Base-by-base conservation (phyloP, 2,797 vertebrate genomes). In the Sebastes itinus region DNA sequence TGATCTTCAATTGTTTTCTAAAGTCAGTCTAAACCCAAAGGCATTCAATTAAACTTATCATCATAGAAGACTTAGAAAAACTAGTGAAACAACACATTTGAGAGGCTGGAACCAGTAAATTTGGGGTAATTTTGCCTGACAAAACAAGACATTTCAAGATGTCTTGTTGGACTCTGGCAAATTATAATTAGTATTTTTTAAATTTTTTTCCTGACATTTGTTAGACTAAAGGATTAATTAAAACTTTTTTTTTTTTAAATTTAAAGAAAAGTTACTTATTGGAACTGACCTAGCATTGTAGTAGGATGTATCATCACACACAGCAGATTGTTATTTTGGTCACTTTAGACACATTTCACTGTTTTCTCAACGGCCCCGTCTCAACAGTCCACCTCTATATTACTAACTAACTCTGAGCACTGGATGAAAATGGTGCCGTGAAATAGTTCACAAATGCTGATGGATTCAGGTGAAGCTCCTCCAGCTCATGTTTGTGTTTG, bases 401-500 rank as follows among this genome's bases (percentile, higher is more conserved):
- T 42, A 14, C 11, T 56, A n/a, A 72, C 22, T 7, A 5, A 22
- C 54, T 77, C 11, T 42, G 16, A 73, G 64, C 42, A 33, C n/a
- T n/a, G 22, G 10, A 64, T 72, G 55, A 81, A 60, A 64, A 18
- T 62, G n/a, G 18, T 2, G 25, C 71, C 76, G 5, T 56, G 52
- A 81, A 77, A 81, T 22, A 56, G 42, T 52, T 70, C 28, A 11
- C 27, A 73, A n/a, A 75, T 30, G 4, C 65, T 79, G 75, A 80
- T 74, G 64, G 73, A 85, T 70, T 71, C 62, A 62, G 66, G 68
- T 60, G 22, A 22, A 42, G 22, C 74, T 83, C 69, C 7, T 81
- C 72, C 42, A 77, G 32, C 73, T 80, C 38, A 25, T 84, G 77
- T 80, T 81, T 87, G 62, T 85, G 85, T 85, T 83, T 86, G 55